Evolutionary conservation across 2,888 invertebrate species (phyloP).

Genomic region (Macrophya alboannulata): DNA sequence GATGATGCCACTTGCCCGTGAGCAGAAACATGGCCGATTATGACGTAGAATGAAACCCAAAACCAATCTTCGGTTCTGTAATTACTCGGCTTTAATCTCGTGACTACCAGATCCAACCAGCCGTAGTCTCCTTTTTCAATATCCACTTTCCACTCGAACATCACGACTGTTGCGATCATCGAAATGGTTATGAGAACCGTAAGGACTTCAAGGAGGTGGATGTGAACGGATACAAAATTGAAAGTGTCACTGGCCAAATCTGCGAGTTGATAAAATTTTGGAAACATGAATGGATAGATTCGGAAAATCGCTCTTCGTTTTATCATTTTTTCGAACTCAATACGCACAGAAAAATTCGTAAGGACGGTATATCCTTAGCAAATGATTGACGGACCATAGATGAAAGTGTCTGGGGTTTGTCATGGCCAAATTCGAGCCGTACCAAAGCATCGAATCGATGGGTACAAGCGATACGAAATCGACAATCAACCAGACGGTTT

Average conservation of each 20-base stretch:
- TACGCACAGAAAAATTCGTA: conserved; percentile 35
- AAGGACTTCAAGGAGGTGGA: conserved; percentile 24
- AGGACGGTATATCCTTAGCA: conserved; percentile 25
- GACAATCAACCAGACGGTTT: neutral
- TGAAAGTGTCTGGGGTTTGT: conserved; percentile 28
- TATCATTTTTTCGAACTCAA: neutral
- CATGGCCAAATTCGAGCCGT: conserved; percentile 27
- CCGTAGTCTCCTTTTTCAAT: neutral
- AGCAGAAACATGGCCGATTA: conserved; percentile 19
- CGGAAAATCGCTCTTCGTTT: too few species aligned
- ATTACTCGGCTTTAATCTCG: neutral
- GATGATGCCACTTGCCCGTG: conserved; percentile 28
- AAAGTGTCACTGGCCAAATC: neutral
- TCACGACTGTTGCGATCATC: conserved; percentile 2
- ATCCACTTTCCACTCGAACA: conserved; percentile 30
- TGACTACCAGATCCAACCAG: neutral
- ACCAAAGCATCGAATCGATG: conserved; percentile 28
- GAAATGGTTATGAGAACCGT: neutral
- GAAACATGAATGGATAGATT: too few species aligned
- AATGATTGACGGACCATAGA: conserved; percentile 29
- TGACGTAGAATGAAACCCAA: conserved; percentile 17
- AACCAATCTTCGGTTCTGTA: conserved; percentile 8
- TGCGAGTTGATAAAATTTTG: neutral
- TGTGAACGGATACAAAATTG: neutral
- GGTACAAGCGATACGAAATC: conserved; percentile 30